Base-by-base conservation (phyloP, 2,888 invertebrate species). In the Horisme vitalbata region DNA sequence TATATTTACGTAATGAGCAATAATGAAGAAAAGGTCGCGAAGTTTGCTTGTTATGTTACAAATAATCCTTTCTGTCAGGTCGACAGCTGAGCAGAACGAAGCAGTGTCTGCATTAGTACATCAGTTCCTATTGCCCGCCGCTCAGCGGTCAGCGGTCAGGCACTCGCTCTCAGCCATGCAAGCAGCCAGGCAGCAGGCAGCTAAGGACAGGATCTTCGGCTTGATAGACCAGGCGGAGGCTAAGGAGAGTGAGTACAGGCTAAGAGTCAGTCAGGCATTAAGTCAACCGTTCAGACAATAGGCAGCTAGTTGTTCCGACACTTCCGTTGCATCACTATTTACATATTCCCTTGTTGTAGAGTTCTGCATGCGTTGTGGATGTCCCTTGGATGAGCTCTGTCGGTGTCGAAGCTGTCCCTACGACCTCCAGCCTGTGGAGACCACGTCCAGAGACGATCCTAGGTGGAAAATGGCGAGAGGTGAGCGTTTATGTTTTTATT, bases 101-200 rank as follows among this genome's bases (percentile, higher is more conserved):
- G 38, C 90, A 31, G 88, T 92, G 0, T 91, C 92, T 0, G 90
- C 92, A 55, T 55, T 93, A 57, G 90, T 93, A 0, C 91, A 92
- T 36, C 91, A 92, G 59, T 92, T 92, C 69, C 71, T 92, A 0
- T 63, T 93, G 20, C 92, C 92, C 0, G 90, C 91, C 55, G 87
- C 79, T 0, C 81, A 82, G 55, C 79, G 73, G 45, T 65, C 68
- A 0, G 84, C 84, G 0, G 61, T 80, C 0, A 55, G 82, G 13
- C 66, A 68, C 2, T 71, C 65, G 18, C 65, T 89, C 14, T 24
- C 63, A 0, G 51, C 64, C 0, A 11, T 65, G 0, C 87, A 87
- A 54, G 55, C 57, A 0, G 62, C 71, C 3, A 61, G 68, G 9
- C 51, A 81, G 4, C 66, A 67, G 0, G 68, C 65, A 0, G 84